Base-by-base conservation (phyloP, 2,888 invertebrate genomes). In the Xestia rhomboidea region DNA sequence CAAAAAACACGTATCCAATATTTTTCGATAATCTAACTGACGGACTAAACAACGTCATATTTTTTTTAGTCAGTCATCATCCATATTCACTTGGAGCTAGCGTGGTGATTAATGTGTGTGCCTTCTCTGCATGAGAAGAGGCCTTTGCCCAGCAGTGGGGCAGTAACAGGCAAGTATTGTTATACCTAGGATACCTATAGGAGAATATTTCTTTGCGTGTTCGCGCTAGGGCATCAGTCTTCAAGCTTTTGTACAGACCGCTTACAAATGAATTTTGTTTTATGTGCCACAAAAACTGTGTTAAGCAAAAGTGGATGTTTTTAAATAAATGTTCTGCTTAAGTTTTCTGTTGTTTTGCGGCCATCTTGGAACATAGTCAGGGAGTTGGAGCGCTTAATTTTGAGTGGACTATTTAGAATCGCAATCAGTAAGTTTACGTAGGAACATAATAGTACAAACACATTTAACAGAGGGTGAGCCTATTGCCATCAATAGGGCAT, bases 261-360 rank as follows among this genome's bases (percentile, higher is more conserved):
- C 57, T 64, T 75, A 79, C 77, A 76, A 68, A 57, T 63, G 63
- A 68, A 73, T 76, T 60, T 79, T 79, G 51, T 74, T 84, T 82
- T 77, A 83, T 70, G 64, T 44, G 24, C 66, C 76, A 66, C 38
- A 77, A 77, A 77, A 83, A 73, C 64, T 68, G 51, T 66, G 60
- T 63, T 49, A 68, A 77, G 80, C 79, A 80, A 79, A 79, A 76
- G 70, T 77, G 76, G 67, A 67, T 81, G 78, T 84, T 82, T 85
- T 83, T 79, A 79, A 85, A 84, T 82, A 44, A 86, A 77, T 77
- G 73, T 70, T 72, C 49, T 34, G 46, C 68, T 71, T 75, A 62
- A 78, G 41, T 71, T 74, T 68, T 71, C 44, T 60, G 38, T 54
- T 80, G 67, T 81, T 81, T 66, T 27, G 54, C 54, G 6, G 54